Percentiles rank a stretch among this genome's conserved stretches.
Conservation (phyloP, 2,797 vertebrate genomes). For the Pelobates cultripes region DNA sequence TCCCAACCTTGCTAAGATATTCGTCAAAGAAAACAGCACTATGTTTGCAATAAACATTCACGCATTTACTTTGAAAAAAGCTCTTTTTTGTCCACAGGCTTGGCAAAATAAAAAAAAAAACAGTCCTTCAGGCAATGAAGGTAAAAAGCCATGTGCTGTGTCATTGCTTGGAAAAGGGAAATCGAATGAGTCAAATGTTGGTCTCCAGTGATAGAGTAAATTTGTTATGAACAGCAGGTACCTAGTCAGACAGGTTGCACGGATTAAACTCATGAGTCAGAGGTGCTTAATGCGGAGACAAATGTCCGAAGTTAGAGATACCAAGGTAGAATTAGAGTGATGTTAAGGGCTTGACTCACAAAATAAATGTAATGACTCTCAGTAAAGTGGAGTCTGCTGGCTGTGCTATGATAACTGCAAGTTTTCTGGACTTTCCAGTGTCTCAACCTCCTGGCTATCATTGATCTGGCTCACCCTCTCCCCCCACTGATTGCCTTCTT, state of each 20-base stretch:
- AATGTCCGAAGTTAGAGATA: background rate
- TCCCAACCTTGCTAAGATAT: conserved; percentile 50
- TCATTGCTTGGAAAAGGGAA: conserved; percentile 26
- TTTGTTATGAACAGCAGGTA: background rate
- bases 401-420: background rate
- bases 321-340: background rate
- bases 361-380: background rate
- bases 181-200: conserved; percentile 12
- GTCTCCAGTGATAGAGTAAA: background rate
- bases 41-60: conserved; percentile 36
- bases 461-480: background rate
- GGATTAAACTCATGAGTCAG: background rate
- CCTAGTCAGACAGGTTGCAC: background rate
- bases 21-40: conserved; percentile 47
- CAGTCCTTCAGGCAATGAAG: conserved; percentile 22
- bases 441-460: background rate
- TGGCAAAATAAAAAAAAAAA: conserved; percentile 24
- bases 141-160: conserved; percentile 31
- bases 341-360: background rate
- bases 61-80: conserved; percentile 28
- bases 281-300: background rate
- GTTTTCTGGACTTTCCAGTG: background rate
- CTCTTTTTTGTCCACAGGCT: conserved; percentile 27
- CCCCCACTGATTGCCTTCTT: background rate
- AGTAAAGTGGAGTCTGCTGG: background rate